Evolutionary conservation across 2,797 vertebrate genomes (phyloP).

Genomic region (Diplodus sargus): DNA sequence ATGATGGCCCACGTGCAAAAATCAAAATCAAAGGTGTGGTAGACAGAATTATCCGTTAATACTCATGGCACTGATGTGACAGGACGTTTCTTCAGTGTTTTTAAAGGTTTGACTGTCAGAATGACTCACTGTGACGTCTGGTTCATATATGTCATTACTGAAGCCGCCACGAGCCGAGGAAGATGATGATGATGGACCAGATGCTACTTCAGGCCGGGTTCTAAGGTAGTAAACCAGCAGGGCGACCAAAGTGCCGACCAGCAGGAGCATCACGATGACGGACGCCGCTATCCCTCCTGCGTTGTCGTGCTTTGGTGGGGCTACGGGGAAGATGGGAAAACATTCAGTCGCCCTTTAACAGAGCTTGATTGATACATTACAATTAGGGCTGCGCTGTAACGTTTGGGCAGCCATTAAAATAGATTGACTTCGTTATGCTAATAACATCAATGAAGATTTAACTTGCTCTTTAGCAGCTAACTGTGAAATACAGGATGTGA

Average conservation of each 20-base stretch:
- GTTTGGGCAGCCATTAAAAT: no score
- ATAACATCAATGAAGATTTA: no score
- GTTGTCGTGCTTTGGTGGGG: constrained; percentile 28
- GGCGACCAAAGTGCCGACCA: constrained; percentile 67
- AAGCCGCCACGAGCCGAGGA: constrained; percentile 27
- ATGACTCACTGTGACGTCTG: constrained; percentile 51
- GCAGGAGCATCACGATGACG: constrained; percentile 76
- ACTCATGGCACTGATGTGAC: neutral
- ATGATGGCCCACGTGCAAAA: no score
- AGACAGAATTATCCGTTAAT: neutral
- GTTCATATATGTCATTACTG: constrained; percentile 67
- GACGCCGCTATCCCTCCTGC: constrained; percentile 70
- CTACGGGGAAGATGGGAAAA: constrained; percentile 38
- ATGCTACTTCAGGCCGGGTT: neutral
- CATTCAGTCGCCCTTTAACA: neutral
- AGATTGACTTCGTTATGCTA: no score
- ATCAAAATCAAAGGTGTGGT: no score
- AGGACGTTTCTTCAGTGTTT: neutral
- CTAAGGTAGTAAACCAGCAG: constrained; percentile 75
- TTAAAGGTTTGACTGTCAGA: neutral
- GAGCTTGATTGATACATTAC: no score
- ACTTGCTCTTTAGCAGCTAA: no score
- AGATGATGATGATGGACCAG: neutral
- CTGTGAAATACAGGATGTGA: no score
- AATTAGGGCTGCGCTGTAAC: no score